Percentiles rank a stretch among this genome's conserved stretches.
phyloP scores from a whole-genome alignment of 2,797 vertebrate species.

The Lepilemur ruficaudatus region DNA sequence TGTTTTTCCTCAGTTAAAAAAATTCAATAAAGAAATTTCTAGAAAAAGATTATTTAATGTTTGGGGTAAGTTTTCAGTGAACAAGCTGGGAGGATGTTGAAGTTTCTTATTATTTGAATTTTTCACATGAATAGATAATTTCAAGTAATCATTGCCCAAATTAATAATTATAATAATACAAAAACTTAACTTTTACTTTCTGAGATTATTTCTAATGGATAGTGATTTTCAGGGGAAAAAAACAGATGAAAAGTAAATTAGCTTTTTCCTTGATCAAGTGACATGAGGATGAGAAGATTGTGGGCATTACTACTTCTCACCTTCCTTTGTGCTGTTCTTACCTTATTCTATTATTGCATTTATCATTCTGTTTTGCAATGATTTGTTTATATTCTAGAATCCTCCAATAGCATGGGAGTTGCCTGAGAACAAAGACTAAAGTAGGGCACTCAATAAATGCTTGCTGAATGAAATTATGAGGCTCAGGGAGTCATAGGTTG shows the following conservation, averaged over 20 bases:
- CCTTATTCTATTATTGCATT: background rate
- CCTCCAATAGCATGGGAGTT: background rate
- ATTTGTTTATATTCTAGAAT: background rate
- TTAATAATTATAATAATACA: conserved; percentile 19
- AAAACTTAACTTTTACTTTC: conserved; percentile 5
- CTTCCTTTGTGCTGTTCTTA: background rate
- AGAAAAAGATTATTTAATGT: background rate
- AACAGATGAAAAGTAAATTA: background rate
- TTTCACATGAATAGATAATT: background rate
- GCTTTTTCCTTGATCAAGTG: background rate
- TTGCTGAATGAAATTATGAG: background rate
- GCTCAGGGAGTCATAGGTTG: background rate
- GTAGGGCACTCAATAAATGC: background rate
- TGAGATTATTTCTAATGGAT: background rate
- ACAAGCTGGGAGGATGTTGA: background rate
- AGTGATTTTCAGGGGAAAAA: background rate
- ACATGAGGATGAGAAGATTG: background rate
- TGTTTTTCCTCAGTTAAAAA: conserved; percentile 12
- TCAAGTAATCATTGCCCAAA: background rate
- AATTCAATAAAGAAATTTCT: background rate
- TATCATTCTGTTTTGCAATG: background rate
- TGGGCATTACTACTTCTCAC: background rate
- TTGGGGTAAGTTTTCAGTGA: background rate
- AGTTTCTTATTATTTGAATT: conserved; percentile 32
- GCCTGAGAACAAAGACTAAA: background rate